Base-by-base conservation (phyloP, 2,888 invertebrate genomes). In the Platycheirus albimanus region DNA sequence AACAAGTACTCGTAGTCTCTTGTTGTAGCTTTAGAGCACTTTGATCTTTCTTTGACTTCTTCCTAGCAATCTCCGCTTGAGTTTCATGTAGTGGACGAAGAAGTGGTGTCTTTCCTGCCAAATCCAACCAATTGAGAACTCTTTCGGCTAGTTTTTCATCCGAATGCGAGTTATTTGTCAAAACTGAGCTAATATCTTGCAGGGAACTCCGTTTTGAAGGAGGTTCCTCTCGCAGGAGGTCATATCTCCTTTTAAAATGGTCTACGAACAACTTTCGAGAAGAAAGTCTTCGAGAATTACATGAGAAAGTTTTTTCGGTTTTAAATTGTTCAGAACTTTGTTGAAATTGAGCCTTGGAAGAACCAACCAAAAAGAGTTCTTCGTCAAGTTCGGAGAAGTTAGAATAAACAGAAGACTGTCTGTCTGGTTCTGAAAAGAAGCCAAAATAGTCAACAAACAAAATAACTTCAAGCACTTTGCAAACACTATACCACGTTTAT, bases 61-160 rank as follows among this genome's bases (percentile, higher is more conserved):
- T 77, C 13, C 61, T 47, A 11, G 38, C 41, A 30, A 11, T 47
- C 7, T 47, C 63, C 2, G 19, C 13, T 6, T 36, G 54, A 0
- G 61, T 11, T 41, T 52, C 52, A 0, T 47, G 17, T 0, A 41
- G 8, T 0, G 77, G 71, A 0, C 47, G 20, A 3, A 71, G 47
- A 6, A 87, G 86, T 13, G 85, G 79, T 17, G 92, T 91, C 87
- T 93, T 93, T 0, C 94, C 94, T 0, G 95, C 95, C 70, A 96
- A 90, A 88, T 96, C 95, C 85, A 96, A 88, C 96, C 96, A 96
- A 86, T 95, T 94, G 3, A 96, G 90, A 0, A 96, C 96, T 67
- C 95, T 92, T 78, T 96, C 95, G 0, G 95, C 93, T 56, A 94
- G 88, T 28, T 92, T 88, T 56, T 91, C 90, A 41, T 90, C 90